Evolutionary conservation across 30 jellyfish, hydroid and myxozoan species (phyloP).

Genomic region (Pelagia noctiluca): DNA sequence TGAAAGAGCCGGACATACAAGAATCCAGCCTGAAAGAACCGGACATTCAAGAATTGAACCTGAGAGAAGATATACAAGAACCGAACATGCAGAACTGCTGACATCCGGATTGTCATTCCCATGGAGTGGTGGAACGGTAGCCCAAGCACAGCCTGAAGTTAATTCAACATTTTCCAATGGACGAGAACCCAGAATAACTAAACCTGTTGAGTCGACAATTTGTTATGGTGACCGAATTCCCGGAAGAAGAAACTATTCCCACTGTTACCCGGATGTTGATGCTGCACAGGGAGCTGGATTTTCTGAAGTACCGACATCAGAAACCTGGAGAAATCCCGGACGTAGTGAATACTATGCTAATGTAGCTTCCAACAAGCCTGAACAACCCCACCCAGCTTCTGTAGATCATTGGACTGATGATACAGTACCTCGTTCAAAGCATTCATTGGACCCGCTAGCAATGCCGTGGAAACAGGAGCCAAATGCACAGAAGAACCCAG

Average conservation of each 20-base stretch:
- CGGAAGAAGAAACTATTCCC: too few species aligned
- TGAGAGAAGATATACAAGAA: slow-evolving; percentile 24
- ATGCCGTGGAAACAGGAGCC: slow-evolving; percentile 22
- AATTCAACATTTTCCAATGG: slow-evolving; percentile 12
- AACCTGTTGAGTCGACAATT: too few species aligned
- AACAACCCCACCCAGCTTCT: slow-evolving; percentile 9
- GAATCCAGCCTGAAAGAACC: too few species aligned
- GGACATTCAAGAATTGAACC: too few species aligned
- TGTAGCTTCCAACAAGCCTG: slow-evolving; percentile 8
- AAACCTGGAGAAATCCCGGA: too few species aligned
- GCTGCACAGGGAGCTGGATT: too few species aligned
- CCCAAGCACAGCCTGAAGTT: not conserved
- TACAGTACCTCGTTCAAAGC: slow-evolving; percentile 29
- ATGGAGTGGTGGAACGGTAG: slow-evolving; percentile 25
- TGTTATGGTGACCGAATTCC: too few species aligned
- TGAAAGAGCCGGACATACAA: too few species aligned
- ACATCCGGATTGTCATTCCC: slow-evolving; percentile 12
- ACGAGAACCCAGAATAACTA: slow-evolving; percentile 7
- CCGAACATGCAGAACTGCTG: slow-evolving; percentile 12
- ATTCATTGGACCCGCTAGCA: slow-evolving; percentile 32
- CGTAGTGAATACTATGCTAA: slow-evolving; percentile 7
- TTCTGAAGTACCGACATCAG: too few species aligned
- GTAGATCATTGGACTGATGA: slow-evolving; percentile 14
- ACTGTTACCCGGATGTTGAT: too few species aligned
- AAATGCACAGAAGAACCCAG: slow-evolving; percentile 19